These are phyloP conservation scores for Heliocidaris erythrogramma DNA, from an alignment of 35 echinoderm and acorn worm genomes.

Conservation along the genomic window DNA sequence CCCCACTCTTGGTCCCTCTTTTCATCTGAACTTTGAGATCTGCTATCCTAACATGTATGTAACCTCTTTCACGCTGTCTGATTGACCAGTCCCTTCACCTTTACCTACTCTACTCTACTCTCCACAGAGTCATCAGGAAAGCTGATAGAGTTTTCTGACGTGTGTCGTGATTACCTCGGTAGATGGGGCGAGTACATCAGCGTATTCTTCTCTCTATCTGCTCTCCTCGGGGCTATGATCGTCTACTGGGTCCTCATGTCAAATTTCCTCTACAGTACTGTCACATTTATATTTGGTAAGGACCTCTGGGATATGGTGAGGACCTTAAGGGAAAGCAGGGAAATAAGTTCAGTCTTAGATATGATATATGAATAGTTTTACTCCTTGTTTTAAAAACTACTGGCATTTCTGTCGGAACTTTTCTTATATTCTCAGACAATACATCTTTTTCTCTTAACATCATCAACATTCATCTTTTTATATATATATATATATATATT, in stretches of 20 bases:
- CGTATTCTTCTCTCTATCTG: constrained; percentile 88
- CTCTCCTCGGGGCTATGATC: constrained; percentile 91
- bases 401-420: too few species aligned
- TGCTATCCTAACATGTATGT: too few species aligned
- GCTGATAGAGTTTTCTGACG: constrained; percentile 92
- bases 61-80: background rate
- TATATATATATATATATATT: too few species aligned
- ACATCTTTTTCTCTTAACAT: too few species aligned
- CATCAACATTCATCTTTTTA: too few species aligned
- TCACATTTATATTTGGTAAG: constrained; percentile 87
- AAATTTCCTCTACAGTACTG: constrained; percentile 93
- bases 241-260: constrained; percentile 99
- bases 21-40: background rate
- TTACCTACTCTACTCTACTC: background rate
- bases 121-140: constrained; percentile 60
- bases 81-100: background rate
- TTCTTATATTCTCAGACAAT: too few species aligned
- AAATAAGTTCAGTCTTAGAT: background rate
- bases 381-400: too few species aligned
- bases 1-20: background rate
- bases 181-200: constrained; percentile 65
- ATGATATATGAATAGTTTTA: too few species aligned
- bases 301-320: background rate
- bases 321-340: background rate
- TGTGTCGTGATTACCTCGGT: constrained; percentile 81